Percentiles rank a stretch among this genome's conserved stretches.
Conservation (phyloP, 2,888 invertebrate genomes). For the Andrena hattorfiana region DNA sequence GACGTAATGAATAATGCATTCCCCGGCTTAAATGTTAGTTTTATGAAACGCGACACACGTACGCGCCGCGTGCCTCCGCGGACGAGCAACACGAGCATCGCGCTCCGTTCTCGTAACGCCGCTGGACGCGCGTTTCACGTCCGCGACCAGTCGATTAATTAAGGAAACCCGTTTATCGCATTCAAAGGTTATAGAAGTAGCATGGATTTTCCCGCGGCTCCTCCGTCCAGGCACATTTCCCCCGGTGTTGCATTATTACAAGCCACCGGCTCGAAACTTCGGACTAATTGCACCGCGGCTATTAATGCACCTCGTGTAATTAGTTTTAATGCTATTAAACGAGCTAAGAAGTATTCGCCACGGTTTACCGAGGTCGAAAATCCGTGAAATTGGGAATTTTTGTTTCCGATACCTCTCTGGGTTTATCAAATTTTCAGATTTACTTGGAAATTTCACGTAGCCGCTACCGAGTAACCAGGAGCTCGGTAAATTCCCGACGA, state of each 20-base stretch:
- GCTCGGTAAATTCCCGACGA: not conserved
- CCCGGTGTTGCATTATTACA: not conserved
- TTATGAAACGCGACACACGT: constrained; percentile 53
- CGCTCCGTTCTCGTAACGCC: not conserved
- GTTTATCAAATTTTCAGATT: not conserved
- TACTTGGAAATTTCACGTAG: not conserved
- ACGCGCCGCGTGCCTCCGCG: constrained; percentile 25
- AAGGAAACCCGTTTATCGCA: constrained; percentile 16
- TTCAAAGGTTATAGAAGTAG: constrained; percentile 9
- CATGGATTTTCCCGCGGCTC: not conserved
- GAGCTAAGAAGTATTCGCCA: not conserved
- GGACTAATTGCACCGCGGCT: constrained; percentile 19
- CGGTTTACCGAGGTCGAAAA: not conserved
- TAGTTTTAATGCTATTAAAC: constrained; percentile 9
- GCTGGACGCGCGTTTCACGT: constrained; percentile 22
- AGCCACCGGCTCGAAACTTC: constrained; percentile 9
- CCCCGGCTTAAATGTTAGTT: constrained; percentile 59
- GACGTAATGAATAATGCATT: constrained; percentile 66
- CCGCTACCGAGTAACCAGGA: not conserved
- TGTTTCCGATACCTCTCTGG: not conserved
- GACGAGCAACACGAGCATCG: constrained; percentile 16
- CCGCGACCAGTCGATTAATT: constrained; percentile 34
- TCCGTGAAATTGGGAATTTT: too few relatives aligned
- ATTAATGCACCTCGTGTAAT: constrained; percentile 17
- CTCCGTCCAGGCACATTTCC: not conserved